A percentile compares a stretch with the other conserved stretches of the same genome.
Conservation (phyloP, 2,797 vertebrate species). For the Helostoma temminkii region DNA sequence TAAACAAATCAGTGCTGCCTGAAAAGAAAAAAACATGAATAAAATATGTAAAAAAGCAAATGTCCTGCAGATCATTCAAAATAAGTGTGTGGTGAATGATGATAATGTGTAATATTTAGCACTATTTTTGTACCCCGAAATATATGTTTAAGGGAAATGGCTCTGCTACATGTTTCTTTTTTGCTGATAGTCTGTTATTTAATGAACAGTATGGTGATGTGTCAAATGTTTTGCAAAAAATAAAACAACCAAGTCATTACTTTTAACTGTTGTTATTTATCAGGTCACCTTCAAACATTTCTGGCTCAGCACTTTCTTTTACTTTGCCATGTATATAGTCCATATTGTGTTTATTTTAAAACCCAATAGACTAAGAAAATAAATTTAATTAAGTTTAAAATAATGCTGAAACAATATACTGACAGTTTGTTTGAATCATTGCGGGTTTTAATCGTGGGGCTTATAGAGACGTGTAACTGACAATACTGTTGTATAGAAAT, state of each 20-base stretch:
- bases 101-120: constrained; percentile 75
- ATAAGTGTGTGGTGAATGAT: constrained; percentile 67
- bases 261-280: constrained; percentile 69
- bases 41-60: constrained; percentile 14
- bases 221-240: constrained; percentile 60
- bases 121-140: constrained; percentile 83
- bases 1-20: constrained; percentile 28
- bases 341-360: constrained; percentile 56
- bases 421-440: constrained; percentile 60
- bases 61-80: constrained; percentile 58
- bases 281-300: constrained; percentile 52
- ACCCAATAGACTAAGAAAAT: constrained; percentile 18
- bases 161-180: constrained; percentile 70
- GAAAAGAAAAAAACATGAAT: constrained; percentile 14
- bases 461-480: constrained; percentile 69
- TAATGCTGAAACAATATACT: constrained; percentile 37
- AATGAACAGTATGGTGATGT: constrained; percentile 72
- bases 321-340: constrained; percentile 67
- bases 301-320: constrained; percentile 36
- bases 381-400: constrained; percentile 37
- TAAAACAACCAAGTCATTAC: constrained; percentile 38
- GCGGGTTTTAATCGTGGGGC: constrained; percentile 53
- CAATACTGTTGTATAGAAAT: constrained; percentile 85
- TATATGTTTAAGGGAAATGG: constrained; percentile 63
- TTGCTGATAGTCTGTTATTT: constrained; percentile 70